A percentile compares a stretch with the other conserved stretches of the same genome.
Conservation (phyloP, 1,140 invertebrate species). For the Drosophila ambigua region DNA sequence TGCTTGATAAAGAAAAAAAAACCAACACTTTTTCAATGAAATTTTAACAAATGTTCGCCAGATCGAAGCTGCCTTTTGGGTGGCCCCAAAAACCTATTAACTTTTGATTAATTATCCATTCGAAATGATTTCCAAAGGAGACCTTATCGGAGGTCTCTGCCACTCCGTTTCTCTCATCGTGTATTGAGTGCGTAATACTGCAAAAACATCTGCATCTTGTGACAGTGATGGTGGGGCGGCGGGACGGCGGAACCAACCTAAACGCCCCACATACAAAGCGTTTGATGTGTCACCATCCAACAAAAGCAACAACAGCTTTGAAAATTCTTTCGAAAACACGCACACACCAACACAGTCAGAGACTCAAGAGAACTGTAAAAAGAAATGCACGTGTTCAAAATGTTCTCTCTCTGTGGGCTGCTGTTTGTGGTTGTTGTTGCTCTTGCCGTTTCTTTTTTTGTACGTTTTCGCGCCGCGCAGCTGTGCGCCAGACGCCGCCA, state of each 20-base stretch:
- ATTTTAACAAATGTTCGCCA: slow-evolving; percentile 10
- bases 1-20: not conserved
- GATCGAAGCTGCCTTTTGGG: slow-evolving; percentile 21
- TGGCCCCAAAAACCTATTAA: slow-evolving; percentile 35
- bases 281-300: slow-evolving; percentile 61
- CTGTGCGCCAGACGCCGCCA: slow-evolving; percentile 74
- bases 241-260: slow-evolving; percentile 14
- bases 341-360: slow-evolving; percentile 29
- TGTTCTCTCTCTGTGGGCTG: slow-evolving; percentile 68
- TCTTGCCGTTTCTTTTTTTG: slow-evolving; percentile 61
- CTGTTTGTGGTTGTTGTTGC: slow-evolving; percentile 46
- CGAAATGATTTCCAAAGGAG: not conserved
- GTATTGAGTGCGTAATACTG: slow-evolving; percentile 25
- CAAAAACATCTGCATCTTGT: slow-evolving; percentile 42
- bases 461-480: slow-evolving; percentile 68
- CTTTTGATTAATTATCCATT: slow-evolving; percentile 50
- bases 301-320: slow-evolving; percentile 37
- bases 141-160: not conserved
- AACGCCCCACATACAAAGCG: slow-evolving; percentile 26
- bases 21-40: slow-evolving; percentile 21
- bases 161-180: not conserved
- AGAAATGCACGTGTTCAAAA: slow-evolving; percentile 80
- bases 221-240: not conserved
- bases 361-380: slow-evolving; percentile 59
- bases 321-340: slow-evolving; percentile 72